A percentile compares a stretch with the other conserved stretches of the same genome.
phyloP scores from a whole-genome alignment of 2,797 vertebrate genomes.

The Sarcoramphus papa region DNA sequence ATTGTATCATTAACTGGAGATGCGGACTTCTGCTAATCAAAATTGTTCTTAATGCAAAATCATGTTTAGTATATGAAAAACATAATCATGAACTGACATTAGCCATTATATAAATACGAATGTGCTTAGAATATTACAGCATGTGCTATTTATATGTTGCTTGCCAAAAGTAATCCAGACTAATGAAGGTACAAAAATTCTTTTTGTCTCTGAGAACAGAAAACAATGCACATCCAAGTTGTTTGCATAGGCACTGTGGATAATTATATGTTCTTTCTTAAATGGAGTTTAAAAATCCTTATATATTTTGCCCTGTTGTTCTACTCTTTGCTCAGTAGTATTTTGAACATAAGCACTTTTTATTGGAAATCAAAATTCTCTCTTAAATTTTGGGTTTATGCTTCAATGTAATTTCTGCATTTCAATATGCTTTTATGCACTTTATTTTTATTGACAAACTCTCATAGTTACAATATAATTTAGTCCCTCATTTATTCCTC shows the following conservation, averaged over 20 bases:
- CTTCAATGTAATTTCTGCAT: constrained; percentile 27
- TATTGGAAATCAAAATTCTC: neutral
- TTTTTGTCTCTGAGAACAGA: constrained; percentile 19
- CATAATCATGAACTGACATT: constrained; percentile 18
- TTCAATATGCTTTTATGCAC: neutral
- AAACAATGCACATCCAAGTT: neutral
- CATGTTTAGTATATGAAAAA: constrained; percentile 23
- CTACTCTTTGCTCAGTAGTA: neutral
- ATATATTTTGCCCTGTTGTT: neutral
- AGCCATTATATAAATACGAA: constrained; percentile 29
- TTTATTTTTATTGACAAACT: constrained; percentile 49
- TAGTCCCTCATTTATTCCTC: constrained; percentile 11
- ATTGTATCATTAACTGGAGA: neutral
- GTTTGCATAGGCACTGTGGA: neutral
- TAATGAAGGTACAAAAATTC: neutral
- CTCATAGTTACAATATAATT: constrained; percentile 24
- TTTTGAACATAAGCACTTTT: neutral
- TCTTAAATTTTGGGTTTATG: constrained; percentile 14
- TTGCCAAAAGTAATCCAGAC: constrained; percentile 24
- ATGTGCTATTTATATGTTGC: constrained; percentile 8
- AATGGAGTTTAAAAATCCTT: neutral
- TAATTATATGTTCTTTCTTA: neutral
- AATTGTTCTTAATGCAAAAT: constrained; percentile 9
- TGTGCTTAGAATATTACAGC: constrained; percentile 12
- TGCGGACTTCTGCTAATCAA: constrained; percentile 3